phyloP scores from a whole-genome alignment of 30 jellyfish, hydroid and myxozoan species.

The Aurelia aurita complex sp. Pacific region DNA sequence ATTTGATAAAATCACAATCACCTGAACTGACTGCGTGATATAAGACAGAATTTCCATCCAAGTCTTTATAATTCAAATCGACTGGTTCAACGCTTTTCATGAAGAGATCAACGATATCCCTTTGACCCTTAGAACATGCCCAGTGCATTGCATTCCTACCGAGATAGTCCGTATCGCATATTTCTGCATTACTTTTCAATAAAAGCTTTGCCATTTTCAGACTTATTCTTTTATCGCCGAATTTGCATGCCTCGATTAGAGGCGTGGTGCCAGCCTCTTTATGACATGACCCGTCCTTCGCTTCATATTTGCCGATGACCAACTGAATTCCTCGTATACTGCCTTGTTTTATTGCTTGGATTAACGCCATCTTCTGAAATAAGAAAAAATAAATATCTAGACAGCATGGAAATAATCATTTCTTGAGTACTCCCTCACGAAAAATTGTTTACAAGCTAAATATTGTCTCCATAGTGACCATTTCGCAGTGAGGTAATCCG shows the following conservation, averaged over 20 bases:
- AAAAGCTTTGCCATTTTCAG: constrained; percentile 26
- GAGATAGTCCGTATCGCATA: background rate
- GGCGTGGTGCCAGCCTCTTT: constrained; percentile 56
- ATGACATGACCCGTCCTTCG: background rate
- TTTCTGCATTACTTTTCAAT: constrained; percentile 8
- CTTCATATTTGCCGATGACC: background rate
- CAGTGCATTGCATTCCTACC: constrained; percentile 54
- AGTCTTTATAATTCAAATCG: constrained; percentile 18
- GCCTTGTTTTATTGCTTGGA: constrained; percentile 48
- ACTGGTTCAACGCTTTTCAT: constrained; percentile 20
- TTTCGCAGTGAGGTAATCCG: no score
- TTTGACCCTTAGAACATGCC: constrained; percentile 50
- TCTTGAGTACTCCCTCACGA: no score
- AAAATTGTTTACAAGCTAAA: no score
- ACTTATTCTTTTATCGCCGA: constrained; percentile 39
- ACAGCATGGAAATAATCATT: no score
- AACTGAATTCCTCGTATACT: constrained; percentile 35
- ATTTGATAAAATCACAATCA: constrained; percentile 32
- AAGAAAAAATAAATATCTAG: no score
- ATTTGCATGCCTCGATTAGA: constrained; percentile 54
- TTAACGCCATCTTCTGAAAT: constrained; percentile 5
- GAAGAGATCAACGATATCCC: constrained; percentile 37
- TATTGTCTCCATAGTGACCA: no score
- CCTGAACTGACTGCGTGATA: constrained; percentile 45
- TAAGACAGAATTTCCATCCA: constrained; percentile 33